Base-by-base conservation (phyloP, 2,888 invertebrate species). In the Cephus pygmeus region DNA sequence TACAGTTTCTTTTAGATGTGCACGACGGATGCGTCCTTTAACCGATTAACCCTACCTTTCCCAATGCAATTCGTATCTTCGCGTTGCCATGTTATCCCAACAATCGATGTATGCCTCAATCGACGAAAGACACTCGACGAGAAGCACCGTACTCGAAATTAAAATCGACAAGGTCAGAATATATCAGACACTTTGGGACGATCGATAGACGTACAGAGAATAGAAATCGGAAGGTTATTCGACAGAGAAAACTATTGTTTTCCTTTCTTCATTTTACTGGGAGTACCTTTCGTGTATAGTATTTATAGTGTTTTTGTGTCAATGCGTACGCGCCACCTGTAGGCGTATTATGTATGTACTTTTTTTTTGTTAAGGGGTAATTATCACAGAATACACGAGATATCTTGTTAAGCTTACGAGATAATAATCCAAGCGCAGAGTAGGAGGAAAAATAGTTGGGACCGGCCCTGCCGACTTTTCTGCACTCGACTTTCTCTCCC, bases 341-440 rank as follows among this genome's bases (percentile, higher is more conserved):
- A 23, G 56, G 23, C 15, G 56, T 56, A 23, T 71, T 71, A 31
- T 15, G 33, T 71, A 34, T 31, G 33, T 33, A 78, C 73, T 36
- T 36, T 12, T 36, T 35, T 83, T 86, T 81, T 83, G 86, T 88
- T 85, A 86, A 88, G 85, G 88, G 86, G 84, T 89, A 88, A 89
- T 89, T 90, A 90, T 90, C 90, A 90, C 90, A 90, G 90, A 90
- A 90, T 90, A 90, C 85, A 89, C 88, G 90, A 90, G 89, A 90
- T 89, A 88, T 89, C 87, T 87, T 88, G 84, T 85, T 85, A 89
- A 90, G 89, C 88, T 90, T 90, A 90, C 88, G 86, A 89, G 79
- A 79, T 89, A 89, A 87, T 77, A 87, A 88, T 89, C 84, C 83
- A 90, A 90, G 89, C 88, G 87, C 86, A 89, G 88, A 88, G 82